Percentiles rank a stretch among this genome's conserved stretches.
Evolutionary conservation across 2,888 invertebrate genomes (phyloP).

Genomic region (Furcula furcula): DNA sequence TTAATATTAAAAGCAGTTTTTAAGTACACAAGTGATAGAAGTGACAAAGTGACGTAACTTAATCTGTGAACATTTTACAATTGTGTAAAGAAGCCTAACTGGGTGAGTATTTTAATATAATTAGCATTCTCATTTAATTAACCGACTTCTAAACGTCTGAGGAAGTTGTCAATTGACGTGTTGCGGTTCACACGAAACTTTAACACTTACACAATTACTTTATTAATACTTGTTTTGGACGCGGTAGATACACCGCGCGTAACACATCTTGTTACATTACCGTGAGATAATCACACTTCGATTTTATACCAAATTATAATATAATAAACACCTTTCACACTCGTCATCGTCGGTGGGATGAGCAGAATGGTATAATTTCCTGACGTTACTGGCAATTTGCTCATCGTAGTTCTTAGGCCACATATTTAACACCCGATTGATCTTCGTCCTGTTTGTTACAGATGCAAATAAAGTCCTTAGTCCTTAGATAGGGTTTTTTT

Average conservation of each 20-base stretch:
- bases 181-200: conserved; percentile 23
- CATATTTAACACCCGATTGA: no score
- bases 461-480: no score
- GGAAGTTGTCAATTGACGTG: conserved; percentile 25
- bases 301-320: no score
- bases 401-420: no score
- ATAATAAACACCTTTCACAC: no score
- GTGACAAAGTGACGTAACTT: conserved; percentile 46
- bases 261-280: background rate
- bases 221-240: background rate
- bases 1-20: conserved; percentile 34
- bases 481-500: no score
- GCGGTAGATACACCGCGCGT: background rate
- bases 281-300: background rate
- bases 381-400: no score
- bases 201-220: conserved; percentile 1
- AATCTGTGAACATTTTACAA: conserved; percentile 30
- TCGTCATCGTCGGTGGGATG: no score
- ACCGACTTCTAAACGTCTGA: conserved; percentile 9
- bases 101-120: conserved; percentile 44
- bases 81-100: conserved; percentile 44
- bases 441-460: no score
- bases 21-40: conserved; percentile 36
- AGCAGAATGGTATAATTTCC: no score
- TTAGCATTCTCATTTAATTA: conserved; percentile 26